Base-by-base conservation (phyloP, 2,888 invertebrate genomes). In the Caenorhabditis sinica region DNA sequence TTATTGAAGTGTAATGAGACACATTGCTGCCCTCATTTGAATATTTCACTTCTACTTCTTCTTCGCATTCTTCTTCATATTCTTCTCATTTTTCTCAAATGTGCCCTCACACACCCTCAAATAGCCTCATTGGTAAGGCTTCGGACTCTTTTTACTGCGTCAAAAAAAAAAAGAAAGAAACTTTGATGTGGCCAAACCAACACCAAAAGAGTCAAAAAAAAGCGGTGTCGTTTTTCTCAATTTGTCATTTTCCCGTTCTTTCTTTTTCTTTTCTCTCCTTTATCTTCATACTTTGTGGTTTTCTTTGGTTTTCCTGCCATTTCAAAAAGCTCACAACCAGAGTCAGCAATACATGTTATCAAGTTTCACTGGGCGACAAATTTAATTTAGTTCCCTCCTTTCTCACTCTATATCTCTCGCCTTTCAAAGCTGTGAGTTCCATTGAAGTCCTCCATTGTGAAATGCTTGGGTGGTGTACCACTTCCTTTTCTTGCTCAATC, bases 161-260 rank as follows among this genome's bases (percentile, higher is more conserved):
- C 8, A 15, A 53, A 72, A 65, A 23, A 56, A 8, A 53, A 66
- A 66, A 45, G 28, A 68, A 69, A 71, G 63, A 60, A 69, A 77
- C 69, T 80, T 80, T 80, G 72, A 80, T 80, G 80, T 72, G 72
- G 56, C 72, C 20, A 53, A 79, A 72, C 65, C 45, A 45, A 30
- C 71, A 43, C 69, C 33, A 43, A 53, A 25, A 43, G 23, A 53
- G 63, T 20, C 53, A 56, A 69, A 66, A 61, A 40, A 66, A 65
- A 45, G 66, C 30, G 56, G 79, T 49, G 65, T 80, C 80, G 80
- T 80, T 72, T 80, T 72, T 80, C 80, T 80, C 80, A 72, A 80
- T 80, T 80, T 80, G 80, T 72, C 80, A 80, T 72, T 72, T 66
- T 66, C 72, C 66, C 72, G 49, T 58, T 65, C 72, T 79, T 65